phyloP scores from a whole-genome alignment of 2,888 invertebrate genomes.

The Hedya salicella region DNA sequence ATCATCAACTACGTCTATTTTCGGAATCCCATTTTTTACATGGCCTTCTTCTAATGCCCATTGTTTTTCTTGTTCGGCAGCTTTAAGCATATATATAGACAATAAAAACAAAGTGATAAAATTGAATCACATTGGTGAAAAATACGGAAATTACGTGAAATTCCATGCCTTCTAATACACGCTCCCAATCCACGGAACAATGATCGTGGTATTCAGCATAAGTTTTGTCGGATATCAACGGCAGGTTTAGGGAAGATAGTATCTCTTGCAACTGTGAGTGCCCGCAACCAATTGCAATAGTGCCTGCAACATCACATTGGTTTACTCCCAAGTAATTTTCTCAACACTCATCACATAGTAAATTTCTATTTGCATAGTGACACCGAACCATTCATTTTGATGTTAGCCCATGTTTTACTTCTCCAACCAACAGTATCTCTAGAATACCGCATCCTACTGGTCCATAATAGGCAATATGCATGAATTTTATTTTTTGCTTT shows the following conservation, averaged over 20 bases:
- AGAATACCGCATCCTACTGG: too few species aligned
- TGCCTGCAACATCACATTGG: conserved; percentile 1
- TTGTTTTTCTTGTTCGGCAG: conserved; percentile 5
- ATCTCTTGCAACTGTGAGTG: conserved; percentile 8
- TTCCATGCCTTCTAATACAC: conserved; percentile 6
- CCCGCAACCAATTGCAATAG: conserved; percentile 1
- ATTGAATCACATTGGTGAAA: not conserved
- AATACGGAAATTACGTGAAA: not conserved
- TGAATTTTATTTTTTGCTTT: too few species aligned
- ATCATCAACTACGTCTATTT: not conserved
- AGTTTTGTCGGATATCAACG: not conserved
- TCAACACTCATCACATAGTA: too few species aligned
- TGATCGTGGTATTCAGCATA: not conserved
- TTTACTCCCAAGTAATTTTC: not conserved
- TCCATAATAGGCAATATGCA: too few species aligned
- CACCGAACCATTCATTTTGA: too few species aligned
- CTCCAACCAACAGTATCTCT: too few species aligned
- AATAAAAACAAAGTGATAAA: not conserved
- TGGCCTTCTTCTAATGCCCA: not conserved
- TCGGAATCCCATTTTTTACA: conserved; percentile 6
- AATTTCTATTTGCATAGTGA: too few species aligned
- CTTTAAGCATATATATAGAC: not conserved
- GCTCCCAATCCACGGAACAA: conserved; percentile 2
- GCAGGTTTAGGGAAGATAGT: not conserved
- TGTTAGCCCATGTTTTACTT: too few species aligned